These are phyloP conservation scores for Podarcis cretensis DNA, from an alignment of 2,113 vertebrate species.

Conservation along the genomic window DNA sequence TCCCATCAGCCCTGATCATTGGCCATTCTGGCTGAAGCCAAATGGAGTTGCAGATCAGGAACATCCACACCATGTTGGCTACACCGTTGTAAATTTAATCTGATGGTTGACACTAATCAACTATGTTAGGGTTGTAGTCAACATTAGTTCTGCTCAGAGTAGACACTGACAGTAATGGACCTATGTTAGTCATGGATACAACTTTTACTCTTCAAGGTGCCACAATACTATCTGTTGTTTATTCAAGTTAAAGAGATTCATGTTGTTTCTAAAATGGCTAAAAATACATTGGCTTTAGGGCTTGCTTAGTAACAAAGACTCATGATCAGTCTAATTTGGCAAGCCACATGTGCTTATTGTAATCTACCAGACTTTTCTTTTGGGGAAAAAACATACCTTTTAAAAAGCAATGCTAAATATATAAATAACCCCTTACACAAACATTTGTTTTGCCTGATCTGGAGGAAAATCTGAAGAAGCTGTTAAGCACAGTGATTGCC, in stretches of 20 bases:
- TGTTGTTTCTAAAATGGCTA: background rate
- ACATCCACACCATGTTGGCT: no score
- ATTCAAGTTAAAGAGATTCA: background rate
- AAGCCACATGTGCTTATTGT: background rate
- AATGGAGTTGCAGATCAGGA: no score
- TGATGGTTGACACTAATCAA: no score
- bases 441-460: slow-evolving; percentile 7
- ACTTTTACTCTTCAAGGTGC: background rate
- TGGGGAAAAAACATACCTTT: background rate
- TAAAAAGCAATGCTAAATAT: background rate
- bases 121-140: background rate
- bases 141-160: no score
- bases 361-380: background rate
- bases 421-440: background rate
- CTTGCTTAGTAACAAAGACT: background rate
- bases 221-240: background rate
- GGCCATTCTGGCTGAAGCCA: no score
- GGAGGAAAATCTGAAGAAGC: slow-evolving; percentile 30
- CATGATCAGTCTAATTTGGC: background rate
- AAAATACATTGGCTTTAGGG: background rate
- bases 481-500: background rate
- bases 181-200: no score
- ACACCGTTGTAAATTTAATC: no score
- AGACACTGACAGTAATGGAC: no score
- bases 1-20: no score